Conservation (phyloP, 2,797 vertebrate species). For the Myotis pilosus region DNA sequence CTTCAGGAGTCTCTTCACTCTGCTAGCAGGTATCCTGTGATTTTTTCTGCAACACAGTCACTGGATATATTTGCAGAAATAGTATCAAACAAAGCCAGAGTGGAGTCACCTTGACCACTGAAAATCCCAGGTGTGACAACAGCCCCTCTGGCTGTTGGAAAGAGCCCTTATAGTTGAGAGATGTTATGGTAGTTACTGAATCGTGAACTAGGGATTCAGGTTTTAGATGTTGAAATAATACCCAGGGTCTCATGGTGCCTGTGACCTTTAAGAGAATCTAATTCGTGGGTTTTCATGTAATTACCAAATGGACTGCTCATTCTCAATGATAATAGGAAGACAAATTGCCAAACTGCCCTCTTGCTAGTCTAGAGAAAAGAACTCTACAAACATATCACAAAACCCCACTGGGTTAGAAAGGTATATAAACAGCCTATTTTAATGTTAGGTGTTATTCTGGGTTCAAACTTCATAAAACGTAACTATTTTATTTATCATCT, state of each 20-base stretch:
- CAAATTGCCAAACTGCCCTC: background rate
- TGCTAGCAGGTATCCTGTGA: background rate
- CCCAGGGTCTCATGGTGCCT: background rate
- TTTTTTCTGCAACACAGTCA: background rate
- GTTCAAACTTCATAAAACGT: background rate
- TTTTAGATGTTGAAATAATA: background rate
- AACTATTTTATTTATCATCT: background rate
- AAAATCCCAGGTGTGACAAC: background rate
- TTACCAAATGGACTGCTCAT: background rate
- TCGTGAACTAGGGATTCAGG: background rate
- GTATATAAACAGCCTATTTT: background rate
- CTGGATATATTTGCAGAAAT: background rate
- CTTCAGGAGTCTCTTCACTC: background rate
- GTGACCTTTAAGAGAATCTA: background rate
- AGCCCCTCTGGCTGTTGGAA: background rate
- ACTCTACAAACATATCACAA: background rate
- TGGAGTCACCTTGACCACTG: background rate
- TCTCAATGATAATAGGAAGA: background rate
- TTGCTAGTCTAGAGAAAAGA: background rate
- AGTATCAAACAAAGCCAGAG: background rate
- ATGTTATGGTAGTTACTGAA: background rate
- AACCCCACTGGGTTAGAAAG: background rate
- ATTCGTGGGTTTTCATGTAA: conserved; percentile 13
- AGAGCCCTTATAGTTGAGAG: background rate
- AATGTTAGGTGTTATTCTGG: background rate